phyloP scores from a whole-genome alignment of 1,140 invertebrate species.

The Meloidogyne chitwoodi region DNA sequence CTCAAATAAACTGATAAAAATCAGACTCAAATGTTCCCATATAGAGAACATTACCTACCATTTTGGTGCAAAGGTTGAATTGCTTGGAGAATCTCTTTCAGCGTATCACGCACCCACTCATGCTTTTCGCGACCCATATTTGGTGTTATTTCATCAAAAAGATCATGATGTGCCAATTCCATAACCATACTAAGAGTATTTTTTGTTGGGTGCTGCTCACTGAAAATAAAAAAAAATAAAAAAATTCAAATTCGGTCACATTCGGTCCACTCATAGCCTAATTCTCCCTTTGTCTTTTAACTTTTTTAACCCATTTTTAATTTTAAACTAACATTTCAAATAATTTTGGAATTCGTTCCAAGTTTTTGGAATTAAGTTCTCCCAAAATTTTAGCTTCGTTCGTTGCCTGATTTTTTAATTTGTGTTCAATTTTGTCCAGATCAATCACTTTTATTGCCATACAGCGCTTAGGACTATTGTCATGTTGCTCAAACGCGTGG shows the following conservation, averaged over 20 bases:
- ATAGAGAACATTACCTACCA: neutral
- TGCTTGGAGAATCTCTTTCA: slow-evolving; percentile 5
- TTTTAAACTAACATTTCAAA: slow-evolving; percentile 10
- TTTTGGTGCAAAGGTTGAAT: slow-evolving; percentile 6
- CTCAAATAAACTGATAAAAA: no score
- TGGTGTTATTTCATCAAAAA: slow-evolving; percentile 18
- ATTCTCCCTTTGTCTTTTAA: no score
- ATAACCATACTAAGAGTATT: slow-evolving; percentile 19
- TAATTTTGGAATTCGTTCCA: neutral
- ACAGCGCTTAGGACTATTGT: neutral
- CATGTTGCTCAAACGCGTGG: slow-evolving; percentile 9
- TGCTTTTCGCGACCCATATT: slow-evolving; percentile 5
- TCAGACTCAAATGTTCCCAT: no score
- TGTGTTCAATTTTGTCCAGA: neutral
- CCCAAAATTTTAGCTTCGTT: slow-evolving; percentile 12
- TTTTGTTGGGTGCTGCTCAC: slow-evolving; percentile 11
- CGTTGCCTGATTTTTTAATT: slow-evolving; percentile 6
- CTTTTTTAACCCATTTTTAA: no score
- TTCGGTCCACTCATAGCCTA: no score
- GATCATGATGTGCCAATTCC: slow-evolving; percentile 14
- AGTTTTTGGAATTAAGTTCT: neutral
- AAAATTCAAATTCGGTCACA: no score
- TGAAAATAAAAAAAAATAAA: no score
- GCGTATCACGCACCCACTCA: slow-evolving; percentile 5
- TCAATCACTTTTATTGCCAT: slow-evolving; percentile 16